Percentiles rank a stretch among this genome's conserved stretches.
phyloP scores from a whole-genome alignment of 64 coral and sea anemone species.

The Exaiptasia diaphana region DNA sequence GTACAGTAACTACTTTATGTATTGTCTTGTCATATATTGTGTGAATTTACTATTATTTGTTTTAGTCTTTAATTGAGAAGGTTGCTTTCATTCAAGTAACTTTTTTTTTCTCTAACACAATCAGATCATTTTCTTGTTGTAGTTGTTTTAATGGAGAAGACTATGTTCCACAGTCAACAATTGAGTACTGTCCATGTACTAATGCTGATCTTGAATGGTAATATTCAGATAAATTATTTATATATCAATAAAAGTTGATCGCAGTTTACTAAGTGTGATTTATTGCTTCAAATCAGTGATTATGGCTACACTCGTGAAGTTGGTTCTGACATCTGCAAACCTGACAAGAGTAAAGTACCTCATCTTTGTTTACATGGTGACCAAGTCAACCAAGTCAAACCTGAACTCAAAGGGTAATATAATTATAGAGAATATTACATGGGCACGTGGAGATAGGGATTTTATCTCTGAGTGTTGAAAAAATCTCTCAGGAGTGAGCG shows the following conservation, averaged over 20 bases:
- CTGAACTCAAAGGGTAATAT: conserved; percentile 23
- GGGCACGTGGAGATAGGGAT: background rate
- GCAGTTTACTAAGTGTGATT: background rate
- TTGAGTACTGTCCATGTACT: conserved; percentile 27
- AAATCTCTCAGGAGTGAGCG: background rate
- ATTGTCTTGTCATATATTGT: background rate
- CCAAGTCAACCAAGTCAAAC: background rate
- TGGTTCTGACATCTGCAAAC: background rate
- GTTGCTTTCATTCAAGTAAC: background rate
- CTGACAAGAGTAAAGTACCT: background rate
- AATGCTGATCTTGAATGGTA: conserved; percentile 54
- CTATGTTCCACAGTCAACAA: background rate
- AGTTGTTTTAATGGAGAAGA: conserved; percentile 59
- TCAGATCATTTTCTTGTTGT: background rate
- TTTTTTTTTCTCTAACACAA: background rate
- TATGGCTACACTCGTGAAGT: conserved; percentile 19
- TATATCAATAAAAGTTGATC: background rate
- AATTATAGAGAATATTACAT: background rate
- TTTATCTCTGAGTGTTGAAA: background rate
- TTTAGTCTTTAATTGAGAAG: background rate
- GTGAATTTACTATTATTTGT: background rate
- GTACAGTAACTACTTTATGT: background rate
- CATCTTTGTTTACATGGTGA: conserved; percentile 33
- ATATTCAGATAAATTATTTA: background rate
- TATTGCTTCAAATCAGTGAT: conserved; percentile 9